These are phyloP conservation scores for Podarcis raffonei DNA, from an alignment of 2,113 vertebrate species.

Conservation along the genomic window DNA sequence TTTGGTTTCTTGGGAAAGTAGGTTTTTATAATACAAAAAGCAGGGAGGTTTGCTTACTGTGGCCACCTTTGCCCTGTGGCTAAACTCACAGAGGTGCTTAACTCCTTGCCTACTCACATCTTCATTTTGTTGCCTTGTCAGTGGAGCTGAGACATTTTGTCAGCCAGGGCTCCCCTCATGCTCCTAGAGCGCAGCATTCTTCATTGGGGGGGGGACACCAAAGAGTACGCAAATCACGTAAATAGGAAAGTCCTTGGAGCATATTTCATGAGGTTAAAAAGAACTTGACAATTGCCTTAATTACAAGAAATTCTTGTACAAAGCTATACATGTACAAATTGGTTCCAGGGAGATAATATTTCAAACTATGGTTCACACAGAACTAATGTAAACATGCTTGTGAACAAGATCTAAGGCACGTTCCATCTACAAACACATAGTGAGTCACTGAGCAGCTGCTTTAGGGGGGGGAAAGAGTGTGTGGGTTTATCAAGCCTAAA, in stretches of 20 bases:
- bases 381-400: neutral
- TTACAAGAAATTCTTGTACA: slow-evolving; percentile 28
- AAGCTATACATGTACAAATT: neutral
- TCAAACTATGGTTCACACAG: neutral
- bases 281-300: neutral
- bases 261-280: neutral
- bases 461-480: neutral
- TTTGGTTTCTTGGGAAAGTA: neutral
- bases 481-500: neutral
- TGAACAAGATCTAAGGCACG: neutral
- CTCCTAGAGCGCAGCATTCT: neutral
- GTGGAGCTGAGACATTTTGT: neutral
- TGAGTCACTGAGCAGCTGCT: neutral
- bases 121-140: neutral
- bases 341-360: slow-evolving; percentile 4
- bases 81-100: neutral
- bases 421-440: neutral
- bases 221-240: neutral
- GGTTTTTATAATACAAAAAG: neutral
- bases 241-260: neutral
- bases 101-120: neutral
- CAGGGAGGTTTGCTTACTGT: neutral
- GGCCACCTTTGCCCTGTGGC: neutral
- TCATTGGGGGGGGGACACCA: slow-evolving; percentile 31
- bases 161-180: neutral